Evolutionary conservation across 2,113 vertebrate genomes (phyloP), one percentile per base, ranked within the genome.

Genomic region (Cochlearius cochlearius): DNA sequence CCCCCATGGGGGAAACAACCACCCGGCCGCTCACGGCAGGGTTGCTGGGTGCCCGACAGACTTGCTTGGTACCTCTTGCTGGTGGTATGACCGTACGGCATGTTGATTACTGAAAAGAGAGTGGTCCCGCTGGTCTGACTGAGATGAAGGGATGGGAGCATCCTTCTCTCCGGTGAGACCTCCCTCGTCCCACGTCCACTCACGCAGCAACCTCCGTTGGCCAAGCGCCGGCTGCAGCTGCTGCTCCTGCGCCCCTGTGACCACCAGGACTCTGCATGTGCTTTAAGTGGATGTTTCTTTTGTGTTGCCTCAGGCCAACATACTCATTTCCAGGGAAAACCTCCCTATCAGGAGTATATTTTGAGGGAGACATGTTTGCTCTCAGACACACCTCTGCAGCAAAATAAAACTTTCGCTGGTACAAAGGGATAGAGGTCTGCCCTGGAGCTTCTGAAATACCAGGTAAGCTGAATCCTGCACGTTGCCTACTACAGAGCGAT

Each of bases 141-240:
- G 38, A 62, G 50, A 55, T 0, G 13, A 72, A 79, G 16, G 30
- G n/a, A 17, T 23, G 63, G 47, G n/a, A 93, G 16, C 59, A 34
- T 7, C 26, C n/a, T 52, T 86, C 62, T 47, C 11, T 34, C 10
- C 8, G 2, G 25, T 7, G 63, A 74, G n/a, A 71, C 8, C 16
- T 91, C 38, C n/a, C 18, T 76, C 1, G 5, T 56, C 39, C 20
- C 36, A 88, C 0, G 0, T 23, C 34, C 6, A 5, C 73, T 68
- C 39, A 66, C 17, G 62, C 79, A 79, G 49, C 66, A 38, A 2
- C 26, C 15, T 45, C 76, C 4, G 1, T 0, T 29, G 63, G 21
- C 49, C 72, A 60, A 73, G 52, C 7, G 1, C 12, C 0, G 0
- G 19, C 67, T 34, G 66, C 0, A 2, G 13, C 83, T 43, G 43